phyloP scores from a whole-genome alignment of 2,888 invertebrate genomes.

The Deilephila porcellus region DNA sequence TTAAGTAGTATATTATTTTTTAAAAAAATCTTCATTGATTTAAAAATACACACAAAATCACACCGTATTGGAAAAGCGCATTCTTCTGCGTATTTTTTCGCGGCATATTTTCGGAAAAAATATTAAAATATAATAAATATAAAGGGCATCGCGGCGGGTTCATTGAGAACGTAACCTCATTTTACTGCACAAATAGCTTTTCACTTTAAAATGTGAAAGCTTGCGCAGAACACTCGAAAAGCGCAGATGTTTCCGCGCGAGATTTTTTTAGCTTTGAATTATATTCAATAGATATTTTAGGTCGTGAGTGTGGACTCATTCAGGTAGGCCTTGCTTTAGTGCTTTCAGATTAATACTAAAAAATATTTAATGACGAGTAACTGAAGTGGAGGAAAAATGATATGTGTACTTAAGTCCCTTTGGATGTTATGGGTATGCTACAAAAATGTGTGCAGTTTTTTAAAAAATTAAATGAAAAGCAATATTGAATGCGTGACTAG shows the following conservation, averaged over 20 bases:
- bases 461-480: too few species aligned
- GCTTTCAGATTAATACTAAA: neutral
- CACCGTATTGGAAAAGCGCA: neutral
- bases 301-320: neutral
- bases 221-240: constrained; percentile 46
- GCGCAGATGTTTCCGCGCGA: constrained; percentile 5
- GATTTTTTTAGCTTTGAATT: neutral
- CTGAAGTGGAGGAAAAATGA: neutral
- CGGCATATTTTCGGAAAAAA: constrained; percentile 36
- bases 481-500: too few species aligned
- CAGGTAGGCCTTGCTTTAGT: neutral
- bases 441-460: too few species aligned
- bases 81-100: neutral
- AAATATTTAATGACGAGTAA: neutral
- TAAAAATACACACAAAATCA: neutral
- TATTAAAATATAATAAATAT: constrained; percentile 51
- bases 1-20: too few species aligned
- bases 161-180: constrained; percentile 63
- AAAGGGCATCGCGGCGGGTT: constrained; percentile 45
- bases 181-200: constrained; percentile 69
- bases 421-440: too few species aligned
- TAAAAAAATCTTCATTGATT: neutral
- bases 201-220: constrained; percentile 75
- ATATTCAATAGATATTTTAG: neutral
- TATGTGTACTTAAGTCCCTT: too few species aligned